These are phyloP conservation scores for Heliconius nattereri DNA, from an alignment of 1,140 invertebrate genomes.

Conservation along the genomic window DNA sequence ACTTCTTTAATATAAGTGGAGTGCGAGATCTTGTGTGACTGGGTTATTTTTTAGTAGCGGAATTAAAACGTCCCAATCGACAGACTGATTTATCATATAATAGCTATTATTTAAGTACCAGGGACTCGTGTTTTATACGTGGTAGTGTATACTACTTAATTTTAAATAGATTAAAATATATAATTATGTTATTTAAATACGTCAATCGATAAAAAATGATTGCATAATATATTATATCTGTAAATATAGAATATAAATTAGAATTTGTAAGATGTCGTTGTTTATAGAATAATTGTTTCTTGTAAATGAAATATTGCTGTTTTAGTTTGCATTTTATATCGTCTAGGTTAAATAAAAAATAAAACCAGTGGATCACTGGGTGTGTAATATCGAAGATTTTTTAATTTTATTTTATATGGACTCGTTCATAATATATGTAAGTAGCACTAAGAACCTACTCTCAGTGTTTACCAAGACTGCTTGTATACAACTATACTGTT, in stretches of 20 bases:
- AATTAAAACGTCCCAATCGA: slow-evolving; percentile 80
- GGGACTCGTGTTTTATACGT: slow-evolving; percentile 81
- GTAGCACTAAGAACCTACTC: slow-evolving; percentile 78
- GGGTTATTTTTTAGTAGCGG: slow-evolving; percentile 75
- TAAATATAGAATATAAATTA: slow-evolving; percentile 75
- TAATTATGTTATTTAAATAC: slow-evolving; percentile 77
- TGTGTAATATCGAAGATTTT: slow-evolving; percentile 66
- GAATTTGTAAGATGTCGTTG: slow-evolving; percentile 59
- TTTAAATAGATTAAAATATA: slow-evolving; percentile 77
- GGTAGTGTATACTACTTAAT: slow-evolving; percentile 79
- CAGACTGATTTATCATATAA: slow-evolving; percentile 80
- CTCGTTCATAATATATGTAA: slow-evolving; percentile 67
- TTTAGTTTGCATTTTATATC: slow-evolving; percentile 80
- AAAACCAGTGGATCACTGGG: slow-evolving; percentile 61
- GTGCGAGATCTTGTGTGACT: slow-evolving; percentile 67
- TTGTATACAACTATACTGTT: slow-evolving; percentile 79
- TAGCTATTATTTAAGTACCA: slow-evolving; percentile 70
- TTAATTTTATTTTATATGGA: slow-evolving; percentile 77
- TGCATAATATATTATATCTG: slow-evolving; percentile 79
- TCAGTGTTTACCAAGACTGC: slow-evolving; percentile 81
- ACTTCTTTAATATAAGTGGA: slow-evolving; percentile 31
- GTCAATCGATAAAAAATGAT: slow-evolving; percentile 64
- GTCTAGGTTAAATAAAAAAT: slow-evolving; percentile 50
- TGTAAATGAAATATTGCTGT: slow-evolving; percentile 79
- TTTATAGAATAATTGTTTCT: slow-evolving; percentile 76